Evolutionary conservation across 1,140 invertebrate species (phyloP), one percentile per base, ranked within the genome.

Genomic region (Lerema accius): DNA sequence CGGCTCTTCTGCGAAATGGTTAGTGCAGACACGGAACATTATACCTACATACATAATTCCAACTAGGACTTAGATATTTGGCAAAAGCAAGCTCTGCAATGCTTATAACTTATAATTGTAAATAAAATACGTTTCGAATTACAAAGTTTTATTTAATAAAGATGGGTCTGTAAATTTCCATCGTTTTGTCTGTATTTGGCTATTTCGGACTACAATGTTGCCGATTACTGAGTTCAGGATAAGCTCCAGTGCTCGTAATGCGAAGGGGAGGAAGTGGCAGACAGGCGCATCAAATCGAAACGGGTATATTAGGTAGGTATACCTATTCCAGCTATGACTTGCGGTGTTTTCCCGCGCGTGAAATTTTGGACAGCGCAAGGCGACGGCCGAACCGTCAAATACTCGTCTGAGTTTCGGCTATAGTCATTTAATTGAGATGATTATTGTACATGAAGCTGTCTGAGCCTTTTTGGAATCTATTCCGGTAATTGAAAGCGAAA

Each of bases 221-320:
- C n/a, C n/a, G n/a, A n/a, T n/a, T n/a, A n/a, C n/a, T 78, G 53
- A 65, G 61, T 67, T 61, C 40, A 45, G 37, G 13, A 51, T 65
- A 26, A 64, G 70, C 65, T 75, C 71, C 46, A 61, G n/a, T 73
- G 69, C 35, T 17, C 68, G 69, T 76, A 74, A 76, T 73, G 42
- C 60, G 59, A 60, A 67, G 69, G 68, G 70, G 67, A 84, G 82
- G 78, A 84, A 75, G 79, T 65, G 65, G 60, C 70, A 63, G 78
- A 75, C 76, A 77, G 62, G 76, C 82, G 80, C 81, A 69, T 75
- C 82, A 73, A 86, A 86, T 86, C 66, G 58, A 14, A 67, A 86
- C 70, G 75, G 69, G 65, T 87, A 69, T 72, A 87, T 89, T 82
- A 80, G 65, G 63, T n/a, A n/a, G n/a, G n/a, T n/a, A n/a, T n/a